Base-by-base conservation (phyloP, 2,113 vertebrate genomes). In the Macquaria australasica region DNA sequence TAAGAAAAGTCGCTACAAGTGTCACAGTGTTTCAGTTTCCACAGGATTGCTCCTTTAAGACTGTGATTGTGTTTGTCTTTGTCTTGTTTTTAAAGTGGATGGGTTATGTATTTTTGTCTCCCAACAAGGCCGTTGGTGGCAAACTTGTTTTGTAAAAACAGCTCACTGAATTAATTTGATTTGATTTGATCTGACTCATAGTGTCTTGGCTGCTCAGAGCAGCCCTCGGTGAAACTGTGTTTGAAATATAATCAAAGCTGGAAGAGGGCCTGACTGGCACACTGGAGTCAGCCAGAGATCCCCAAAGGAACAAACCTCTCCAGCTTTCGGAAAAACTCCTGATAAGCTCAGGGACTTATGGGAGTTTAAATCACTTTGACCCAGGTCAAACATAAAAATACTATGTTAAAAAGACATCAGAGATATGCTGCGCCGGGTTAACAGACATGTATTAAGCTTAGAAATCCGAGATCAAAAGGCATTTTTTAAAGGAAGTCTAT, bases 181-280 rank as follows among this genome's bases (percentile, higher is more conserved):
- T 64, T 78, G 79, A 88, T 87, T 86, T 77, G 87, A 90, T 90
- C 56, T 83, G 87, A 88, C 85, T 89, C 83, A 51, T 18, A 72
- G 60, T 83, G 85, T 84, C 82, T 80, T 86, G 84, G 80, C 81
- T 73, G 86, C 67, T 45, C 39, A 79, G 55, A 70, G 74, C 51
- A 79, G 79, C 79, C 73, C 4, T 79, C 6, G 39, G 84, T 90
- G 79, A 89, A 87, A 87, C 41, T 86, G 75, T 56, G 70, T 91
- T 80, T 87, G 80, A 89, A 91, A 92, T 37, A 53, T 76, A 85
- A 77, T 87, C 87, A 82, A 79, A 90, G 88, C 87, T 79, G 76
- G 85, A 84, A 63, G 77, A 83, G 68, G 87, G 74, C 41, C 86
- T 80, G 78, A 69, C 25, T 81, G 69, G 60, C 67, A 68, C 59